These are phyloP conservation scores for Xiphydria camelus DNA, from an alignment of 2,888 invertebrate species.

Conservation along the genomic window DNA sequence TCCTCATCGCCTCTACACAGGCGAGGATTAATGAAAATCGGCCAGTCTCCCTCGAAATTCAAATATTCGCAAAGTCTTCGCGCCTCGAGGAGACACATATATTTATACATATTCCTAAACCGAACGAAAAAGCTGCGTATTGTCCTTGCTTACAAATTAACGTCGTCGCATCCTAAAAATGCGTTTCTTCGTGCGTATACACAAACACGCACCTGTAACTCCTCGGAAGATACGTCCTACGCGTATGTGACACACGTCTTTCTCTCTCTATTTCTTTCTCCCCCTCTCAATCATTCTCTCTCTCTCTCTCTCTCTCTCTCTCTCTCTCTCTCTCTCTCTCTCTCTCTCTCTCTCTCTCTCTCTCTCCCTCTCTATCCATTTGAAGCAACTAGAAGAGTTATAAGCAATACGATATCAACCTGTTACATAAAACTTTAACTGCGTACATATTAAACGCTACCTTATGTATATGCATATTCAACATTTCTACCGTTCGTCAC, in stretches of 20 bases:
- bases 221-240: too few relatives aligned
- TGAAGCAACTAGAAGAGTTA: constrained; percentile 3
- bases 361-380: neutral
- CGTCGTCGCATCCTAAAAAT: too few relatives aligned
- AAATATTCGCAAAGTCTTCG: constrained; percentile 19
- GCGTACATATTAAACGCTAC: constrained; percentile 14
- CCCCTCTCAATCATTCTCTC: neutral
- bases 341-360: neutral
- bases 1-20: too few relatives aligned
- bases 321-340: neutral
- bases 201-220: too few relatives aligned
- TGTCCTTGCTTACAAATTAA: constrained; percentile 50
- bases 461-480: constrained; percentile 7
- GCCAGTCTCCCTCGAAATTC: too few relatives aligned
- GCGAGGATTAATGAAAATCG: too few relatives aligned
- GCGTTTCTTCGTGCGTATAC: too few relatives aligned
- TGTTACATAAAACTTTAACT: constrained; percentile 2
- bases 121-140: constrained; percentile 45
- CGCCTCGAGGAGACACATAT: constrained; percentile 18
- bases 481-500: constrained; percentile 5
- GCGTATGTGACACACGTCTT: neutral
- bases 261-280: neutral
- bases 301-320: neutral
- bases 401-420: constrained; percentile 6
- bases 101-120: constrained; percentile 32